phyloP scores from a whole-genome alignment of 37 sponge, comb jelly and placozoan species.

The Beroe ovata region DNA sequence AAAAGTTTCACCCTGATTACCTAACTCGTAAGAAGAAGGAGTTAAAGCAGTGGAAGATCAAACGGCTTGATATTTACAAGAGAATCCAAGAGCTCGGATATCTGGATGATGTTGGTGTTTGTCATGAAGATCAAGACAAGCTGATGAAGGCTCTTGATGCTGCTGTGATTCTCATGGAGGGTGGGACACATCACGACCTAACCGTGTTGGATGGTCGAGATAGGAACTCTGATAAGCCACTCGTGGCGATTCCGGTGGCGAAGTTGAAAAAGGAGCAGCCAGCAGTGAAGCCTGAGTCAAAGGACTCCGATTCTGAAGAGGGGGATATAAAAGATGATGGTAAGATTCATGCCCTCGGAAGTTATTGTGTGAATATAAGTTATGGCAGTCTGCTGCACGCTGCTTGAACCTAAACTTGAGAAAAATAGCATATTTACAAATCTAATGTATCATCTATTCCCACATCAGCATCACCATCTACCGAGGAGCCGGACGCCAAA shows the following conservation, averaged over 20 bases:
- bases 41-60: constrained; percentile 34
- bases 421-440: too few relatives aligned
- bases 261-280: constrained; percentile 48
- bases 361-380: neutral
- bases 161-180: constrained; percentile 69
- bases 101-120: constrained; percentile 40
- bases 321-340: constrained; percentile 40
- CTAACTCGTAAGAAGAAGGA: constrained; percentile 42
- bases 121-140: constrained; percentile 62
- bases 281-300: neutral
- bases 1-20: constrained; percentile 67
- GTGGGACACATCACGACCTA: constrained; percentile 78
- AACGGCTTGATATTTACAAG: constrained; percentile 46
- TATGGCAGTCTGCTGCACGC: too few relatives aligned
- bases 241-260: constrained; percentile 49
- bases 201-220: constrained; percentile 67
- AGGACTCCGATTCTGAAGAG: constrained; percentile 44
- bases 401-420: too few relatives aligned
- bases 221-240: constrained; percentile 65
- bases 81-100: constrained; percentile 61
- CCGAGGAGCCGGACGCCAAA: constrained; percentile 32
- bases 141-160: constrained; percentile 68
- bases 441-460: too few relatives aligned
- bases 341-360: neutral
- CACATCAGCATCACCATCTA: neutral